phyloP scores from a whole-genome alignment of 2,888 invertebrate species.

The Drosophila niveifrons region DNA sequence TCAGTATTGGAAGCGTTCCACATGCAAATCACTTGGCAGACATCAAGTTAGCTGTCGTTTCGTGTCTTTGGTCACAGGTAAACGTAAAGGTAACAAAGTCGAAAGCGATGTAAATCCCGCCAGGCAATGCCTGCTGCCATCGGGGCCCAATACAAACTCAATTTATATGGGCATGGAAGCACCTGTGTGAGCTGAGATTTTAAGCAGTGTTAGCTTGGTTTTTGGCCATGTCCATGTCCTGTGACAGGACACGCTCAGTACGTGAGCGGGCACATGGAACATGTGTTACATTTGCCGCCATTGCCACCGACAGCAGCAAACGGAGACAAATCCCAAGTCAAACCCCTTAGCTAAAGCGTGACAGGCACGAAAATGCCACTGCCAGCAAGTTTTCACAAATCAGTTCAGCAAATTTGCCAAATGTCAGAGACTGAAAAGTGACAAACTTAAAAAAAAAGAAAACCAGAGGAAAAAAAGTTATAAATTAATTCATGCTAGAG shows the following conservation, averaged over 20 bases:
- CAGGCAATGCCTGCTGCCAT: conserved; percentile 8
- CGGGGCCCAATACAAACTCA: conserved; percentile 64
- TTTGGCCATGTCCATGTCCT: conserved; percentile 59
- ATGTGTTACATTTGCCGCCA: conserved; percentile 53
- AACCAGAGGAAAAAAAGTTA: neutral
- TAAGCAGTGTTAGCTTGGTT: conserved; percentile 41
- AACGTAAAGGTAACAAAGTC: too few species aligned
- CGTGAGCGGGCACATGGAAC: conserved; percentile 58
- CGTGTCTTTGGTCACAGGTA: conserved; percentile 32
- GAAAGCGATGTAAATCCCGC: neutral
- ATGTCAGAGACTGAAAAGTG: neutral
- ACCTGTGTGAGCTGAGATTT: conserved; percentile 35
- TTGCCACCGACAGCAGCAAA: conserved; percentile 32
- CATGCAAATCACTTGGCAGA: conserved; percentile 70
- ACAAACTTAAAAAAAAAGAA: neutral
- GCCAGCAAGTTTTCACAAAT: conserved; percentile 28
- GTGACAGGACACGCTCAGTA: conserved; percentile 73
- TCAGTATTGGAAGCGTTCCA: conserved; percentile 52
- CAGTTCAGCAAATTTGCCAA: conserved; percentile 19
- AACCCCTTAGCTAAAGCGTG: conserved; percentile 32
- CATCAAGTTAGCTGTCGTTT: conserved; percentile 35
- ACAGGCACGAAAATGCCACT: conserved; percentile 25
- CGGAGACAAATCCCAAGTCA: conserved; percentile 33
- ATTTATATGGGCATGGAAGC: conserved; percentile 53
- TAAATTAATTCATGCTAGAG: conserved; percentile 6